Conservation (phyloP, 2,113 vertebrate species). For the Tachysurus vachellii region DNA sequence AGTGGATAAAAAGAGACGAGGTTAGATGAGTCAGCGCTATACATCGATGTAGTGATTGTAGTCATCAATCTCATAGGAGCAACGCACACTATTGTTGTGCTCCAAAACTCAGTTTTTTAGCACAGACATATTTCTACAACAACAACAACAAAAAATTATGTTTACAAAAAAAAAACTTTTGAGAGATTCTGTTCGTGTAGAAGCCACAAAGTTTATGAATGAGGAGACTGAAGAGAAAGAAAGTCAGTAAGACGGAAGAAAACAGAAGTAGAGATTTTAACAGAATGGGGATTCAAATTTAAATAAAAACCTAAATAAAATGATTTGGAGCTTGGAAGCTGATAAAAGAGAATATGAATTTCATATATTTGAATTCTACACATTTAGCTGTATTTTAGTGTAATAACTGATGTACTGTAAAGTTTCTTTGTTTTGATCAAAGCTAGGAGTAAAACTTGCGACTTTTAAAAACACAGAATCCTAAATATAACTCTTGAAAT, state of each 20-base stretch:
- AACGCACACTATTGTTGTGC: neutral
- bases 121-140: neutral
- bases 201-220: neutral
- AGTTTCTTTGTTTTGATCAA: neutral
- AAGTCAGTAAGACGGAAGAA: neutral
- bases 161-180: neutral
- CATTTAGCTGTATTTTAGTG: neutral
- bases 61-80: slow-evolving; percentile 23
- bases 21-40: slow-evolving; percentile 8
- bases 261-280: neutral
- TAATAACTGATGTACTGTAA: neutral
- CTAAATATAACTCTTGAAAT: neutral
- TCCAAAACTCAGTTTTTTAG: neutral
- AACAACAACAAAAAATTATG: neutral
- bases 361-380: neutral
- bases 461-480: neutral
- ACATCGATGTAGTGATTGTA: slow-evolving; percentile 5
- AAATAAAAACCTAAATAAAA: neutral
- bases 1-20: slow-evolving; percentile 19
- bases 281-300: neutral
- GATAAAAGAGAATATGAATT: neutral
- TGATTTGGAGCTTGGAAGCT: neutral
- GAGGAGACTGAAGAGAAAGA: neutral
- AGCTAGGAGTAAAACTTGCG: neutral
- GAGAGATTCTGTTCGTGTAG: neutral